These are phyloP conservation scores for Ammodytes dubius DNA, from an alignment of 2,113 vertebrate genomes.

Conservation along the genomic window DNA sequence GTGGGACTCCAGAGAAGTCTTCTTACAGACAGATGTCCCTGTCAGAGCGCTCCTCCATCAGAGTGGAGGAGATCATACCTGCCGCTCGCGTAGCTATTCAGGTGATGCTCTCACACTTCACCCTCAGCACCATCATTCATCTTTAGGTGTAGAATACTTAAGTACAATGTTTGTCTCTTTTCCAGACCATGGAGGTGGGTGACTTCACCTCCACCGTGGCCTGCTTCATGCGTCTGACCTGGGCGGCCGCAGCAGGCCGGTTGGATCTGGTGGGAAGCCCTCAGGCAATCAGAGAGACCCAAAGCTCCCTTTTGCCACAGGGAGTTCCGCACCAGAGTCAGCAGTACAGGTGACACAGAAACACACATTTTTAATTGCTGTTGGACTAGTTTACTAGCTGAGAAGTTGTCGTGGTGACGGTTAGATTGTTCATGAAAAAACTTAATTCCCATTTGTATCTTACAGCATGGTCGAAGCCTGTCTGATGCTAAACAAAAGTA, in stretches of 20 bases:
- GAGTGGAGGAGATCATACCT: constrained; percentile 98
- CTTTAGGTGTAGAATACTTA: not conserved
- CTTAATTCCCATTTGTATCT: constrained; percentile 2
- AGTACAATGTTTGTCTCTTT: not conserved
- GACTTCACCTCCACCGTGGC: constrained; percentile 98
- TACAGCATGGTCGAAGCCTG: not conserved
- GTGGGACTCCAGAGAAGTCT: constrained; percentile 96
- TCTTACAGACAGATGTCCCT: constrained; percentile 96
- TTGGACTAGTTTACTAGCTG: not conserved
- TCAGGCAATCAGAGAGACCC: constrained; percentile 96
- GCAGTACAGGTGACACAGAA: constrained; percentile 92
- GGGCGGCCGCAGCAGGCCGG: constrained; percentile 96
- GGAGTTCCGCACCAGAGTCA: constrained; percentile 95
- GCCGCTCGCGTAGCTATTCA: constrained; percentile 98
- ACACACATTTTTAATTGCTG: not conserved
- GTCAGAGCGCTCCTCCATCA: constrained; percentile 96
- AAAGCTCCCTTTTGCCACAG: constrained; percentile 89
- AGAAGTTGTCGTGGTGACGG: not conserved
- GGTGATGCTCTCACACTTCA: constrained; percentile 71
- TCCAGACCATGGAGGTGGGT: constrained; percentile 96
- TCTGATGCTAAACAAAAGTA: not conserved
- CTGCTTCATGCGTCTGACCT: constrained; percentile 97
- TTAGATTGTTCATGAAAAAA: not conserved
- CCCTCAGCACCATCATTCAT: not conserved
- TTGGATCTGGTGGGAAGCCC: constrained; percentile 97